phyloP scores from a whole-genome alignment of 2,797 vertebrate species.

The Acrossocheilus fasciatus region DNA sequence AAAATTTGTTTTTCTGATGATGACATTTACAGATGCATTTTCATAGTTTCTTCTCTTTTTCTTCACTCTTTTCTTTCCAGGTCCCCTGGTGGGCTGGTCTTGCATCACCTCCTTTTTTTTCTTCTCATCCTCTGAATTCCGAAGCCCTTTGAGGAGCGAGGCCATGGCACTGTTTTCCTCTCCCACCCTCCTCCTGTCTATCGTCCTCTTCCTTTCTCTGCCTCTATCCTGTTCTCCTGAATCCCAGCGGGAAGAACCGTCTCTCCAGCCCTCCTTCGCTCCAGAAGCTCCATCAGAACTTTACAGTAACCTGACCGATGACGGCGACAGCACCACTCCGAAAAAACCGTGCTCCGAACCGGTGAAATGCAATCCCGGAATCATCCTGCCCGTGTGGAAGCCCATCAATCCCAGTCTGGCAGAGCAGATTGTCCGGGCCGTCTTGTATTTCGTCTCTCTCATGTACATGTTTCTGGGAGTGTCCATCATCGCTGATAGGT shows the following conservation, averaged over 20 bases:
- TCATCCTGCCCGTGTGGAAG: constrained; percentile 89
- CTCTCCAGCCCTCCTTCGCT: neutral
- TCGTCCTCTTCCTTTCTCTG: constrained; percentile 49
- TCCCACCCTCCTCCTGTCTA: constrained; percentile 57
- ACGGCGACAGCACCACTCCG: constrained; percentile 18
- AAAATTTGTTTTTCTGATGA: constrained; percentile 12
- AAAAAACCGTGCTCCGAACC: constrained; percentile 49
- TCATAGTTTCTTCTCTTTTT: neutral
- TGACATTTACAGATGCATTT: constrained; percentile 19
- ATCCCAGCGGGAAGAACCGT: constrained; percentile 58
- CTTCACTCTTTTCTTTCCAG: constrained; percentile 35
- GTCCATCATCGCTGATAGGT: constrained; percentile 95
- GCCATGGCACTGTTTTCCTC: constrained; percentile 38
- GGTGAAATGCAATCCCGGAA: constrained; percentile 83
- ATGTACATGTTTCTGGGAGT: constrained; percentile 95
- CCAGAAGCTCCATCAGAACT: constrained; percentile 5
- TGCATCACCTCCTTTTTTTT: constrained; percentile 60
- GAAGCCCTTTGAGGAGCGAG: constrained; percentile 46
- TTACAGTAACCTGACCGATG: constrained; percentile 37
- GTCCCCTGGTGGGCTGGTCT: constrained; percentile 69
- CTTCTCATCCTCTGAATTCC: constrained; percentile 31
- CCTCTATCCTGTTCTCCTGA: constrained; percentile 58
- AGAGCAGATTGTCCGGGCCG: constrained; percentile 85
- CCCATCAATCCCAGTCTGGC: constrained; percentile 83
- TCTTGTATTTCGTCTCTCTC: constrained; percentile 91